These are phyloP conservation scores for Schizotus pectinicornis DNA, from an alignment of 2,888 invertebrate species.

Conservation along the genomic window DNA sequence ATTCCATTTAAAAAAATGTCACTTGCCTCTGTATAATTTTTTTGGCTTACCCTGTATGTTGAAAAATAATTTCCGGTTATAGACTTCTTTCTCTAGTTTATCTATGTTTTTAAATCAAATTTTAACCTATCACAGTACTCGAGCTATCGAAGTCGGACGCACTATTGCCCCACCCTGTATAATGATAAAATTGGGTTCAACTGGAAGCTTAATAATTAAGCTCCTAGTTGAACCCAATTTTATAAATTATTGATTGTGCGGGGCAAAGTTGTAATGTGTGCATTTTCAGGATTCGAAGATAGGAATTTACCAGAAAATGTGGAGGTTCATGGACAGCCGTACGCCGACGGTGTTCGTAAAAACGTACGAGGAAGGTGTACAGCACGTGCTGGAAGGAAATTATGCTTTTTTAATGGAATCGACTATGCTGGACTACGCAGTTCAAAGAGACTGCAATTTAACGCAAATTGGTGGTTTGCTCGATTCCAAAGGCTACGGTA, in stretches of 20 bases:
- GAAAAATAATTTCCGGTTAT: too few relatives aligned
- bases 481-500: slow-evolving; percentile 89
- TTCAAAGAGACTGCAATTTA: slow-evolving; percentile 93
- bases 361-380: slow-evolving; percentile 90
- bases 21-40: too few relatives aligned
- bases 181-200: too few relatives aligned
- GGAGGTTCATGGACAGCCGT: slow-evolving; percentile 88
- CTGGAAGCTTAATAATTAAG: too few relatives aligned
- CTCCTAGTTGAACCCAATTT: too few relatives aligned
- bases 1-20: too few relatives aligned
- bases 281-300: slow-evolving; percentile 74
- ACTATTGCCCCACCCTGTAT: too few relatives aligned
- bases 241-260: not conserved
- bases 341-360: slow-evolving; percentile 84
- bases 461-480: slow-evolving; percentile 94
- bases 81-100: too few relatives aligned
- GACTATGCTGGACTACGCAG: slow-evolving; percentile 94
- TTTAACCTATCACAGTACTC: too few relatives aligned
- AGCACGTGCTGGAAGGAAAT: slow-evolving; percentile 83
- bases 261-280: not conserved
- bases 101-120: too few relatives aligned
- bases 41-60: too few relatives aligned
- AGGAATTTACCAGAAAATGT: slow-evolving; percentile 86
- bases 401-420: slow-evolving; percentile 99
- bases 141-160: too few relatives aligned